A percentile compares a stretch with the other conserved stretches of the same genome.
Evolutionary conservation across 2,113 vertebrate species (phyloP).

Genomic region (Erpornis zantholeuca): DNA sequence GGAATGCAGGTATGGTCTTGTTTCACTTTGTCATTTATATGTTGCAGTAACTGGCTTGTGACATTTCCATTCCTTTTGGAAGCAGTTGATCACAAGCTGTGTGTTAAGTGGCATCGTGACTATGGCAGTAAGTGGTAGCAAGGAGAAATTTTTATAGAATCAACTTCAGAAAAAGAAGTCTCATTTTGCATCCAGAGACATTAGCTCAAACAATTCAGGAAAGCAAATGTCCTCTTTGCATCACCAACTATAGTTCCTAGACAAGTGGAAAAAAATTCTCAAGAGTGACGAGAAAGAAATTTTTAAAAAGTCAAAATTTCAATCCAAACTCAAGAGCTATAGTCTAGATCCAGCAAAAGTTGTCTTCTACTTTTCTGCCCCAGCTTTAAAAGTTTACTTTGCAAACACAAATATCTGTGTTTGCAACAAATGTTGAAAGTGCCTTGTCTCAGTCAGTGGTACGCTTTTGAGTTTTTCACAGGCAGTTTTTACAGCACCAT

Average conservation of each 20-base stretch:
- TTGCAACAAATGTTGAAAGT: background rate
- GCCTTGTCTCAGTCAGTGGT: background rate
- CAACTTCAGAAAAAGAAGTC: background rate
- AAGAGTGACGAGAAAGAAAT: background rate
- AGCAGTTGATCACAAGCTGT: background rate
- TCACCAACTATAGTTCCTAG: background rate
- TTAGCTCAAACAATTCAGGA: background rate
- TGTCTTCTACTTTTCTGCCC: background rate
- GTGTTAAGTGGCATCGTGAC: background rate
- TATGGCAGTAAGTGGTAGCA: background rate
- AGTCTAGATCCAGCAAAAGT: background rate
- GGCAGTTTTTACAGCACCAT: background rate
- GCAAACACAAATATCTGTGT: background rate
- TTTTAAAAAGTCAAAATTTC: background rate
- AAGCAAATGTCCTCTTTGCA: background rate
- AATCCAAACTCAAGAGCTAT: background rate
- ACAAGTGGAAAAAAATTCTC: background rate
- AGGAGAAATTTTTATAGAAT: background rate
- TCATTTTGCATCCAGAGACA: background rate
- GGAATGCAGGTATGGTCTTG: background rate
- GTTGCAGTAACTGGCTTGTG: background rate
- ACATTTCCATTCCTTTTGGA: background rate
- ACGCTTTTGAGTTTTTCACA: background rate
- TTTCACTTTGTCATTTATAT: background rate
- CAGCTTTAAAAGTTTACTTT: background rate